phyloP scores from a whole-genome alignment of 2,797 vertebrate species.

The Oryzias dopingdopingensis region DNA sequence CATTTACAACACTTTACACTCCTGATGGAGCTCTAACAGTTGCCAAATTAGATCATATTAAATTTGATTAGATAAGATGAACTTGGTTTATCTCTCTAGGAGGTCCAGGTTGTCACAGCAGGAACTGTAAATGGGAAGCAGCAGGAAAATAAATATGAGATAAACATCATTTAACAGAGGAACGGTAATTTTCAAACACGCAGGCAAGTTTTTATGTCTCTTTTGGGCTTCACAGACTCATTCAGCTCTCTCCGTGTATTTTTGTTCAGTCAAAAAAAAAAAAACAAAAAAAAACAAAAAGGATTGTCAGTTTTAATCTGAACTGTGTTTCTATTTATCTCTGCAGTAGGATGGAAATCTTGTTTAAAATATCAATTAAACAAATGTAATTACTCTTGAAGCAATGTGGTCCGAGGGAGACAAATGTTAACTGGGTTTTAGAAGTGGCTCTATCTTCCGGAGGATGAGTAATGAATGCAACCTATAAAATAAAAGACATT shows the following conservation, averaged over 20 bases:
- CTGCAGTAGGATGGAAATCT: no score
- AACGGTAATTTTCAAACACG: conserved; percentile 21
- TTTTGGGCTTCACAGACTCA: conserved; percentile 21
- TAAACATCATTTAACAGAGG: conserved; percentile 26
- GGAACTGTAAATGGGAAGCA: conserved; percentile 35
- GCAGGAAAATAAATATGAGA: conserved; percentile 32
- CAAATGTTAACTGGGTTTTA: no score
- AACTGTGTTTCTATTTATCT: background rate
- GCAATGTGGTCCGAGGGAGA: no score
- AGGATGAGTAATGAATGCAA: no score
- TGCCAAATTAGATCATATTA: conserved; percentile 37
- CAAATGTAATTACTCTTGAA: no score
- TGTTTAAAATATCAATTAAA: no score
- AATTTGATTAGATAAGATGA: conserved; percentile 40
- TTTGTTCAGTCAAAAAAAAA: conserved; percentile 4
- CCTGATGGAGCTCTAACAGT: conserved; percentile 21
- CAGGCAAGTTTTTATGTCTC: conserved; percentile 12
- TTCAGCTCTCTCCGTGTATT: conserved; percentile 5
- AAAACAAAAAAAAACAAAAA: background rate
- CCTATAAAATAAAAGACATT: no score
- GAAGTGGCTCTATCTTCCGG: no score
- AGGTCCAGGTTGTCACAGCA: conserved; percentile 43
- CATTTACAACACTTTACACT: conserved; percentile 8
- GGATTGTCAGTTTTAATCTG: background rate
- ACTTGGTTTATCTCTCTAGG: conserved; percentile 33